These are phyloP conservation scores for Varanus salvator DNA, from an alignment of 2,113 vertebrate genomes.

Conservation along the genomic window DNA sequence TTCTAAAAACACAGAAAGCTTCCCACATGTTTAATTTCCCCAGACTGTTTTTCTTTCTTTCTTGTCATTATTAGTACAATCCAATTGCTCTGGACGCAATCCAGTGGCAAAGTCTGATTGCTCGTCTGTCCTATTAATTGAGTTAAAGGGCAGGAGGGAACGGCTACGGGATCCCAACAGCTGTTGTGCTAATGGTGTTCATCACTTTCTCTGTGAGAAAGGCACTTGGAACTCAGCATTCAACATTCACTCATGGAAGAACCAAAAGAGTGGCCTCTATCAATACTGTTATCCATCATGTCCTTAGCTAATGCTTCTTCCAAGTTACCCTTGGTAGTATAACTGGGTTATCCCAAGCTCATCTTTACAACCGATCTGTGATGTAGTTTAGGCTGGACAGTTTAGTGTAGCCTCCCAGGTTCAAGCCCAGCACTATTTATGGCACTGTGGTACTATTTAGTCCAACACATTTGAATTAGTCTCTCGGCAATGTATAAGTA, in stretches of 20 bases:
- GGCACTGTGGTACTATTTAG: background rate
- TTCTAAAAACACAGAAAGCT: slow-evolving; percentile 56
- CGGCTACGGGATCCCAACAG: slow-evolving; percentile 22
- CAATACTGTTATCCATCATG: background rate
- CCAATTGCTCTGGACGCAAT: background rate
- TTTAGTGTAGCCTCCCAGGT: background rate
- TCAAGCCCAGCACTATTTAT: background rate
- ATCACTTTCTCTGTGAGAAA: slow-evolving; percentile 19
- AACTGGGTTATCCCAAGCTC: too few species aligned
- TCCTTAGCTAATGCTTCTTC: background rate
- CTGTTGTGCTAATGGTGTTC: slow-evolving; percentile 41
- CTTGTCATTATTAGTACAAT: slow-evolving; percentile 40
- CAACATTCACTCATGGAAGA: background rate
- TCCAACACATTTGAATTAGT: background rate
- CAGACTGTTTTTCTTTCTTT: slow-evolving; percentile 55
- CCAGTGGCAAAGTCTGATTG: slow-evolving; percentile 55
- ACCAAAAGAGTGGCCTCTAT: background rate
- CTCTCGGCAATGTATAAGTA: slow-evolving; percentile 1
- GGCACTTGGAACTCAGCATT: too few species aligned
- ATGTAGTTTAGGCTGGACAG: background rate
- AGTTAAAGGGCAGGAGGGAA: slow-evolving; percentile 41
- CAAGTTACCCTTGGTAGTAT: background rate
- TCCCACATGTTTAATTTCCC: slow-evolving; percentile 64
- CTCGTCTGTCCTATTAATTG: background rate
- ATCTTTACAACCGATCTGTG: background rate